These are phyloP conservation scores for Cataglyphis rosenhaueri DNA, from an alignment of 2,888 invertebrate genomes.

Conservation along the genomic window DNA sequence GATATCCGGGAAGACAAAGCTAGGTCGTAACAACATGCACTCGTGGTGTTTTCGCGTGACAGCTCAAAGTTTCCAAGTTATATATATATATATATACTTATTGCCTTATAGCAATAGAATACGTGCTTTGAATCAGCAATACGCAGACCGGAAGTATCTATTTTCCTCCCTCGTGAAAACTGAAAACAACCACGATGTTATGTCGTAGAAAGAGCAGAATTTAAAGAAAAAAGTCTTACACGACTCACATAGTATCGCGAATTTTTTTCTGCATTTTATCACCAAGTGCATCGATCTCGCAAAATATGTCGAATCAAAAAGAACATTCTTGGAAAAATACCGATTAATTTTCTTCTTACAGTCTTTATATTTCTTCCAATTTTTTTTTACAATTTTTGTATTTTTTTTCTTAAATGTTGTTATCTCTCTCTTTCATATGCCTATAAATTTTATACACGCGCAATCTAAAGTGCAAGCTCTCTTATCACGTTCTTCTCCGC, in stretches of 20 bases:
- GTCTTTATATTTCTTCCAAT: neutral
- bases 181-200: slow-evolving; percentile 7
- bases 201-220: neutral
- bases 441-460: neutral
- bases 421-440: neutral
- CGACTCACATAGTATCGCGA: slow-evolving; percentile 4
- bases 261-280: neutral
- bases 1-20: slow-evolving; percentile 8
- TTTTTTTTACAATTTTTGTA: neutral
- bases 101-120: slow-evolving; percentile 75
- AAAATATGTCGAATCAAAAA: neutral
- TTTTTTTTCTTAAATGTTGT: neutral
- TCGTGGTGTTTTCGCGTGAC: slow-evolving; percentile 21
- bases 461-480: slow-evolving; percentile 9
- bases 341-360: neutral
- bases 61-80: slow-evolving; percentile 73
- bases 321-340: neutral
- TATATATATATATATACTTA: slow-evolving; percentile 61
- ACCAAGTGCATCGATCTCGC: neutral
- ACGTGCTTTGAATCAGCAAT: slow-evolving; percentile 79
- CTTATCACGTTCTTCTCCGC: slow-evolving; percentile 3
- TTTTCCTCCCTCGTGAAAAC: slow-evolving; percentile 57
- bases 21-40: neutral
- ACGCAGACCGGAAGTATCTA: slow-evolving; percentile 71
- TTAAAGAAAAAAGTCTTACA: neutral